Percentiles rank a stretch among this genome's conserved stretches.
These are phyloP conservation scores for Crotophaga sulcirostris DNA, from an alignment of 2,113 vertebrate species.

Conservation along the genomic window DNA sequence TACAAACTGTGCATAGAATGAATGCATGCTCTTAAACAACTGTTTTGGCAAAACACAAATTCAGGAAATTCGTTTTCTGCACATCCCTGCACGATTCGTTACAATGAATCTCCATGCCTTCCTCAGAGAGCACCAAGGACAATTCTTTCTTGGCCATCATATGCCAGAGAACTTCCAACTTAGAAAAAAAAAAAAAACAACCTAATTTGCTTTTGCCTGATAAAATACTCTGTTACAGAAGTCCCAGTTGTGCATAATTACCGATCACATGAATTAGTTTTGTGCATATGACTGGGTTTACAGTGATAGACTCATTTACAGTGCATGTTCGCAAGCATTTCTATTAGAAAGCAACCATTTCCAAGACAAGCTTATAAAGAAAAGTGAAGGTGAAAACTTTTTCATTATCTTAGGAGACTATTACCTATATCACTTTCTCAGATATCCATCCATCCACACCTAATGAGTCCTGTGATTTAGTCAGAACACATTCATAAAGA, in stretches of 20 bases:
- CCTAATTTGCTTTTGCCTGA: background rate
- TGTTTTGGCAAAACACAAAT: background rate
- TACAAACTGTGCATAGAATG: background rate
- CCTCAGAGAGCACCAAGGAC: background rate
- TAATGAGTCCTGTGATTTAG: slow-evolving; percentile 56
- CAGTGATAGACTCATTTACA: background rate
- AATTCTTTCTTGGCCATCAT: background rate
- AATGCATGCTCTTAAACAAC: background rate
- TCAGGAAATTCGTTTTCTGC: background rate
- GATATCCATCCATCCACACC: slow-evolving; percentile 59
- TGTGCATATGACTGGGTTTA: background rate
- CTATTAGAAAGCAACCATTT: background rate
- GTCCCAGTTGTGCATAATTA: background rate
- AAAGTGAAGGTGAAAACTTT: slow-evolving; percentile 41
- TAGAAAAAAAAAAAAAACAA: too few relatives aligned
- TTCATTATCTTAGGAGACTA: slow-evolving; percentile 32
- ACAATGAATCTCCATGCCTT: background rate
- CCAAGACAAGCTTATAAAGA: background rate
- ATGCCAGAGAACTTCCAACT: background rate
- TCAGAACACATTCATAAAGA: slow-evolving; percentile 66
- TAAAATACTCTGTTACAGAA: background rate
- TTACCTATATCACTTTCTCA: slow-evolving; percentile 30
- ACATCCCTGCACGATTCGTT: background rate
- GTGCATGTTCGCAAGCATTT: background rate
- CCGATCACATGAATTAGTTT: background rate